Base-by-base conservation (phyloP, 2,113 vertebrate genomes). In the Coturnix japonica region DNA sequence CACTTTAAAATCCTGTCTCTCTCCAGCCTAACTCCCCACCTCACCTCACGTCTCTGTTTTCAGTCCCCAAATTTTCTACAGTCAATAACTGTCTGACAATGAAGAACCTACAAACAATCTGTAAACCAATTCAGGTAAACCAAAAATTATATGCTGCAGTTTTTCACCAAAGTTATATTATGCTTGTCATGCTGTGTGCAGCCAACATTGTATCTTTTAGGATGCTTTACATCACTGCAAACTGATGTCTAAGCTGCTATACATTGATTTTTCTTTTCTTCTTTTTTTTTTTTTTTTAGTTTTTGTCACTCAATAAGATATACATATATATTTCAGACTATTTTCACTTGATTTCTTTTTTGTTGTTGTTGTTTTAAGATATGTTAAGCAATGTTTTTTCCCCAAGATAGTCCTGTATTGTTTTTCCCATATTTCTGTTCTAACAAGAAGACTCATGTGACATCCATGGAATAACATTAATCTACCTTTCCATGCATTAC, bases 401-500 rank as follows among this genome's bases (percentile, higher is more conserved):
- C 17, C 25, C 13, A 71, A 44, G 5, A 49, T 21, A 70, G 8
- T 1, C 3, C 2, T 1, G 39, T 37, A 69, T 28, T 26, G 25
- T 43, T 64, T 12, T 0, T 1, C 2, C 4, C 11, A 12, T 56
- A 31, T 28, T 90, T 77, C 23, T 66, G 6, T 81, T 77, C 14
- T 64, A 43, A 63, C 51, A 86, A 35, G 11, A 88, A 1, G 4
- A 17, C 9, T 77, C 11, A 22, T 35, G 3, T 1, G 59, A 88
- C 63, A 61, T 59, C 12, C 76, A 14, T 35, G 18, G 23, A 75
- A 84, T 88, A 33, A 84, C 61, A 84, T 78, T 81, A 81, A 91
- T 78, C 46, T 93, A 56, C 20, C 39, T 94, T 91, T 93, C 60
- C 37, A 53, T 47, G 33, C 71, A n/a, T 78, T 93, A 81, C 19